These are phyloP conservation scores for Orchesella flavescens DNA, from an alignment of 2,888 invertebrate species.

Conservation along the genomic window DNA sequence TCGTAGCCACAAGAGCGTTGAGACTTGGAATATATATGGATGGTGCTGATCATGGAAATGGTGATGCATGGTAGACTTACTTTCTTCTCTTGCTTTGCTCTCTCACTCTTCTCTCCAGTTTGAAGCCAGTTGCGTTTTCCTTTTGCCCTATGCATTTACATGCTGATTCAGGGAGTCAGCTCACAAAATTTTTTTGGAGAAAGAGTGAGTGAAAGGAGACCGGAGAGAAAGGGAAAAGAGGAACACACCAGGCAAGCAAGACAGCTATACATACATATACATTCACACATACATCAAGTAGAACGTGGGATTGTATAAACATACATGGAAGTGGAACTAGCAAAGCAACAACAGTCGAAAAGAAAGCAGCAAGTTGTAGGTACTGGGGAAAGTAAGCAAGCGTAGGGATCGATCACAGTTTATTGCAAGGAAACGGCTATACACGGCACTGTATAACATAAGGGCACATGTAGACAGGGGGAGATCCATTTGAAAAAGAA, in stretches of 20 bases:
- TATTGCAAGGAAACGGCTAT: constrained; percentile 30
- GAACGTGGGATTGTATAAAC: not conserved
- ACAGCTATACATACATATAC: constrained; percentile 17
- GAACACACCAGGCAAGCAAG: constrained; percentile 3
- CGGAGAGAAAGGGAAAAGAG: constrained; percentile 23
- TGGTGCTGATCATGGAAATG: constrained; percentile 34
- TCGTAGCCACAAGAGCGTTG: not conserved
- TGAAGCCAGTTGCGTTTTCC: constrained; percentile 48
- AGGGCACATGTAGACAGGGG: constrained; percentile 5
- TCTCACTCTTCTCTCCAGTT: not conserved
- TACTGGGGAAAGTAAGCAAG: constrained; percentile 34
- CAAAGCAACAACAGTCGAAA: constrained; percentile 10
- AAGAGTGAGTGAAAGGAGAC: constrained; percentile 40
- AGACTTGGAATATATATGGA: not conserved
- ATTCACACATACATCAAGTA: constrained; percentile 13
- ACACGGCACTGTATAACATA: not conserved
- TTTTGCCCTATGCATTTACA: constrained; percentile 21
- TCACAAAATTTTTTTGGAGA: constrained; percentile 6
- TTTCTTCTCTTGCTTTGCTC: not conserved
- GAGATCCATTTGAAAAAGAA: constrained; percentile 40
- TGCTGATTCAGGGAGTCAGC: constrained; percentile 43
- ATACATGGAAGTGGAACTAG: not conserved
- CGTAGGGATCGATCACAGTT: constrained; percentile 60
- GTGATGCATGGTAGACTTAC: constrained; percentile 26
- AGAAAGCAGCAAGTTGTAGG: constrained; percentile 31